Percentiles rank a stretch among this genome's conserved stretches.
Conservation (phyloP, 2,888 invertebrate genomes). For the Pegoplata infirma region DNA sequence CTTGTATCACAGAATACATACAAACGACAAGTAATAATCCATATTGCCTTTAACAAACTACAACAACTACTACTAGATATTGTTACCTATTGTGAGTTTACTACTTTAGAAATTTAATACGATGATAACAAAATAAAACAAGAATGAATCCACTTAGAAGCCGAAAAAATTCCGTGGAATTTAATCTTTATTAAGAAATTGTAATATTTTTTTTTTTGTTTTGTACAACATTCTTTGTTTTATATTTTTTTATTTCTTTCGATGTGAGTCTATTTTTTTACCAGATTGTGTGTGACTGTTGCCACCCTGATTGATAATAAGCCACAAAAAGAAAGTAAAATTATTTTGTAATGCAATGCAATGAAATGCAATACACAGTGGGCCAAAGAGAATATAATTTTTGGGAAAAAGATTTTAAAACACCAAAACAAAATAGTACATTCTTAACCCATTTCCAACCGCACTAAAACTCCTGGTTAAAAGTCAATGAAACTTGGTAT, state of each 20-base stretch:
- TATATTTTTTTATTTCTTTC: conserved; percentile 2
- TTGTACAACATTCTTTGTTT: conserved; percentile 31
- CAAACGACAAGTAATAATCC: conserved; percentile 5
- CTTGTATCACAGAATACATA: conserved; percentile 32
- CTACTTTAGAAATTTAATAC: background rate
- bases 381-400: background rate
- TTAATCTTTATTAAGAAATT: conserved; percentile 58
- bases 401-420: no score
- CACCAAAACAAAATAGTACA: no score
- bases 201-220: conserved; percentile 21
- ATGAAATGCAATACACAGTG: conserved; percentile 25
- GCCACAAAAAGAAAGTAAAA: conserved; percentile 51
- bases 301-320: conserved; percentile 65
- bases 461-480: no score
- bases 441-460: no score
- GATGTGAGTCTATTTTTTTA: background rate
- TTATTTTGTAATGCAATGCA: no score
- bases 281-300: conserved; percentile 32
- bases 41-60: conserved; percentile 14
- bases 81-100: conserved; percentile 2
- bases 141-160: conserved; percentile 58
- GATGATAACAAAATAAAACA: background rate
- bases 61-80: conserved; percentile 16
- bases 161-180: conserved; percentile 60
- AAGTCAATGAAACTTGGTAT: no score